A percentile compares a stretch with the other conserved stretches of the same genome.
Evolutionary conservation across 2,113 vertebrate genomes (phyloP).

Genomic region (Peromyscus leucopus): DNA sequence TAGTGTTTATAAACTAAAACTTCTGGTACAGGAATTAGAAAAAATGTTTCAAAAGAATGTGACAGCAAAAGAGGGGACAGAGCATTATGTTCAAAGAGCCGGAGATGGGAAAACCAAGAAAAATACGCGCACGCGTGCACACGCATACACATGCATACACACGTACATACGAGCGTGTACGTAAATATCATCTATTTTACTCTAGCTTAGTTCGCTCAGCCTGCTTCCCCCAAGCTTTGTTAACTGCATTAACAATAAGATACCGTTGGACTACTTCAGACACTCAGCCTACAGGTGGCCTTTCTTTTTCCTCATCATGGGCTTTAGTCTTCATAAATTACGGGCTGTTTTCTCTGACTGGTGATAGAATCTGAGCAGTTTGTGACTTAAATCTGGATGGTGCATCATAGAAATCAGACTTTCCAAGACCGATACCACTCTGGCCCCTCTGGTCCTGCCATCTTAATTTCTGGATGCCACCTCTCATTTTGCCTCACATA

Average conservation of each 20-base stretch:
- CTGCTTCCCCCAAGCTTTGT: neutral
- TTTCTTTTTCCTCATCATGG: slow-evolving; percentile 39
- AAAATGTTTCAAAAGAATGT: neutral
- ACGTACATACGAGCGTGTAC: neutral
- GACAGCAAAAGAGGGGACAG: neutral
- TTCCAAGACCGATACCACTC: slow-evolving; percentile 20
- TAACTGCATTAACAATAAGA: slow-evolving; percentile 32
- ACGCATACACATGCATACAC: neutral
- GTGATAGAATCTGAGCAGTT: neutral
- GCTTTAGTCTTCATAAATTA: neutral
- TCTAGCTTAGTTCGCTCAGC: neutral
- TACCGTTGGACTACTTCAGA: slow-evolving; percentile 11
- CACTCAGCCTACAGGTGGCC: neutral
- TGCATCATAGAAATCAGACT: neutral
- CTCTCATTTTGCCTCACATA: slow-evolving; percentile 29
- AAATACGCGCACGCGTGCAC: neutral
- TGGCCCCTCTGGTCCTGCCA: neutral
- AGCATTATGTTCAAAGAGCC: neutral
- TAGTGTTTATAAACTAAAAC: neutral
- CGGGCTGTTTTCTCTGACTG: neutral
- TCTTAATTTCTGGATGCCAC: slow-evolving; percentile 21
- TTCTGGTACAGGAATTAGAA: slow-evolving; percentile 31
- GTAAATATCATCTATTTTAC: neutral
- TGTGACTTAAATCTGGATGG: neutral
- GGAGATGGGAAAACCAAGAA: neutral